Conservation (phyloP, 2,113 vertebrate genomes). For the Gopherus evgoodei region DNA sequence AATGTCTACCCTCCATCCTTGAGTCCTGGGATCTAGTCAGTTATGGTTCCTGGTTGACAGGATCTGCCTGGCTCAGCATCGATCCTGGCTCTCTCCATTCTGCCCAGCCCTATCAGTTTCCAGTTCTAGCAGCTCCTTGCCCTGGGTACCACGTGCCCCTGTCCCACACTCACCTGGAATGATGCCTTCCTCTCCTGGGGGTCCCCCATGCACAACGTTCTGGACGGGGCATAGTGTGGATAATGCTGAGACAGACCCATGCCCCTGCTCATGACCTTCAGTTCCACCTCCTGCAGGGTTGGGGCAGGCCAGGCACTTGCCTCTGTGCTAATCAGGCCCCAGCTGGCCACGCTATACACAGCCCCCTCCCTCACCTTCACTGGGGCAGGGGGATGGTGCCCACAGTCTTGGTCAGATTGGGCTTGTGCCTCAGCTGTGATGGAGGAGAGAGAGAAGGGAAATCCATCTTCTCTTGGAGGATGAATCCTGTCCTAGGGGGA, state of each 20-base stretch:
- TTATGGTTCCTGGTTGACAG: too few relatives aligned
- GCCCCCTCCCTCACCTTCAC: rapidly evolving
- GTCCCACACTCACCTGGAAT: background rate
- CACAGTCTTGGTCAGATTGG: background rate
- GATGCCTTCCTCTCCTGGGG: background rate
- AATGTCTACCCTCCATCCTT: too few relatives aligned
- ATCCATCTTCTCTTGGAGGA: background rate
- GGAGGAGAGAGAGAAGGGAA: too few relatives aligned
- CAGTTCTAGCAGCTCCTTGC: too few relatives aligned
- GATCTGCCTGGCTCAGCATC: too few relatives aligned
- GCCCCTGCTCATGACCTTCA: background rate
- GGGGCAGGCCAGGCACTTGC: rapidly evolving
- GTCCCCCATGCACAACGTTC: background rate
- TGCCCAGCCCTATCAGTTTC: too few relatives aligned
- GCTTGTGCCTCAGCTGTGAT: background rate
- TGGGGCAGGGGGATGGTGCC: background rate
- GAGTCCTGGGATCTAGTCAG: too few relatives aligned
- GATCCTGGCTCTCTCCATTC: too few relatives aligned
- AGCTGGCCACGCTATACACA: background rate
- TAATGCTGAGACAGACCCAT: rapidly evolving
- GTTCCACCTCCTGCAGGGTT: background rate
- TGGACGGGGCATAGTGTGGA: background rate
- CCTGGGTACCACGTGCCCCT: rapidly evolving
- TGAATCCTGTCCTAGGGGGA: too few relatives aligned
- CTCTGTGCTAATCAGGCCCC: too few relatives aligned